A percentile compares a stretch with the other conserved stretches of the same genome.
phyloP scores from a whole-genome alignment of 2,113 vertebrate species.

The Pomatorhinus ruficollis region DNA sequence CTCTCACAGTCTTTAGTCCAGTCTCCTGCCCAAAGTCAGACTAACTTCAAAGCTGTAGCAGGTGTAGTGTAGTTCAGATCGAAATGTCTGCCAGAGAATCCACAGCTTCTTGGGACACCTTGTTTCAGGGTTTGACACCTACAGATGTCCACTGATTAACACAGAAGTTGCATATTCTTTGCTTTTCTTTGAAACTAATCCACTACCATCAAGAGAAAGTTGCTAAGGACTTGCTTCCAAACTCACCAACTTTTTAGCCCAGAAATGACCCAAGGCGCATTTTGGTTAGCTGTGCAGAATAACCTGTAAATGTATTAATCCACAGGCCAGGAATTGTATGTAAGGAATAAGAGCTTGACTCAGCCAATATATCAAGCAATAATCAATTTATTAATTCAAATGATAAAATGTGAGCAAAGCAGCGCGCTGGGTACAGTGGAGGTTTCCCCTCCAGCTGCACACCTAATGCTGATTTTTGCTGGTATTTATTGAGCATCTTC shows the following conservation, averaged over 20 bases:
- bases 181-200: background rate
- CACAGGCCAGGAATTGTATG: background rate
- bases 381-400: too few relatives aligned
- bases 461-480: too few relatives aligned
- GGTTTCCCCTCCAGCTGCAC: too few relatives aligned
- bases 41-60: background rate
- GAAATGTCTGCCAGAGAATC: background rate
- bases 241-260: background rate
- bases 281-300: background rate
- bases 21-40: background rate
- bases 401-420: too few relatives aligned
- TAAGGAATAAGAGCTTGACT: too few relatives aligned
- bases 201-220: background rate
- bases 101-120: background rate
- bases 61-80: background rate
- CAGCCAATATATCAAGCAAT: too few relatives aligned
- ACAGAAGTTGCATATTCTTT: background rate
- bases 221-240: background rate
- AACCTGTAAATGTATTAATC: background rate
- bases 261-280: background rate
- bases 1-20: background rate
- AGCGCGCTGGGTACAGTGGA: too few relatives aligned
- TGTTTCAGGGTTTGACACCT: background rate
- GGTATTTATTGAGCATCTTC: too few relatives aligned
- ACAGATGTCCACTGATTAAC: background rate